These are phyloP conservation scores for Pachyuromys duprasi DNA, from an alignment of 2,797 vertebrate genomes.

Conservation along the genomic window DNA sequence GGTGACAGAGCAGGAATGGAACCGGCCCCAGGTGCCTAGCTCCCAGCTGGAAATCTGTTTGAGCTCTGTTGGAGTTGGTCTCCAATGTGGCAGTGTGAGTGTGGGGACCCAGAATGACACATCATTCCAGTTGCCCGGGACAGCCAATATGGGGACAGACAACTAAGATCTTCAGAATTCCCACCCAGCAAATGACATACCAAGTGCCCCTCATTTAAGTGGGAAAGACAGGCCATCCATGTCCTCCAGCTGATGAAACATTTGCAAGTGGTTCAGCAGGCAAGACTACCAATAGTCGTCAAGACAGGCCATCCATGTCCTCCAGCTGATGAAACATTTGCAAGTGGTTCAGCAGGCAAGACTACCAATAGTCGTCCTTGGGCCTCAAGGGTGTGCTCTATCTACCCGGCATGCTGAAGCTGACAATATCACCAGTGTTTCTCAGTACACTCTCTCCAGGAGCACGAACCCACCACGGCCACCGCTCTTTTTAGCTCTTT, in stretches of 20 bases:
- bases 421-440: neutral
- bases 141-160: neutral
- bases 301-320: neutral
- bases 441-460: neutral
- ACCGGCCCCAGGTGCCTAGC: neutral
- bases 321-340: slow-evolving; percentile 1
- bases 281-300: neutral
- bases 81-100: neutral
- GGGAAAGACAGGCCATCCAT: neutral
- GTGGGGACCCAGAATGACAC: neutral
- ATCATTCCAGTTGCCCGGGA: neutral
- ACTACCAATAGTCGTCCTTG: neutral
- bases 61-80: neutral
- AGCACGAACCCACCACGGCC: neutral
- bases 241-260: neutral
- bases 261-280: slow-evolving; percentile 18
- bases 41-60: neutral
- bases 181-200: neutral
- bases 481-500: neutral
- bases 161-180: neutral
- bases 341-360: slow-evolving; percentile 10
- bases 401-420: neutral
- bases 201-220: neutral
- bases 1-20: neutral
- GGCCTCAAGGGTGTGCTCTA: neutral